Percentiles rank a stretch among this genome's conserved stretches.
Conservation (phyloP, 2,113 vertebrate genomes). For the Mastomys coucha region DNA sequence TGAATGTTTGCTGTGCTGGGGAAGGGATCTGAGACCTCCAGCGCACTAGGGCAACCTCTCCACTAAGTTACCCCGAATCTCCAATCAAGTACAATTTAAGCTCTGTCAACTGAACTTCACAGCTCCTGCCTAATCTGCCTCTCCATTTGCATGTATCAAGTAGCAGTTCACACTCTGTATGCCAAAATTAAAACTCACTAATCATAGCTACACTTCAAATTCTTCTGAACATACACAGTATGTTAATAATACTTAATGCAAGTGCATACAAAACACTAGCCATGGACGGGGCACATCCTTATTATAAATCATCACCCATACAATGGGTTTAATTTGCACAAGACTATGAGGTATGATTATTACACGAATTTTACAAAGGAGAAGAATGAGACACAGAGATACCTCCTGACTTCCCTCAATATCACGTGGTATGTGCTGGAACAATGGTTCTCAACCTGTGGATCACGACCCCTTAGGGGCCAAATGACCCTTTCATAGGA, state of each 20-base stretch:
- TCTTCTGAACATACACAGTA: not conserved
- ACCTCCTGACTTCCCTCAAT: not conserved
- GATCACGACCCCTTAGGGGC: not conserved
- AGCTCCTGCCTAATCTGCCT: not conserved
- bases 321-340: not conserved
- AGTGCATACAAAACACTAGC: not conserved
- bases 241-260: not conserved
- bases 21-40: too few relatives aligned
- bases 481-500: not conserved
- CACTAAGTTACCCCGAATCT: not conserved
- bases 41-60: too few relatives aligned
- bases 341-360: not conserved
- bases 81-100: not conserved
- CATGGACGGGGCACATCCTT: not conserved
- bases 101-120: not conserved
- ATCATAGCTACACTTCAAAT: not conserved
- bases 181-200: not conserved
- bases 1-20: not conserved
- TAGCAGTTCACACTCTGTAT: not conserved
- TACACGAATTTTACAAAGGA: not conserved
- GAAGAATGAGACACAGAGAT: not conserved
- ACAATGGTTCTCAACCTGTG: not conserved
- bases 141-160: not conserved
- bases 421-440: not conserved
- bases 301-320: not conserved